Evolutionary conservation across 2,113 vertebrate species (phyloP), one percentile per base, ranked within the genome.

Genomic region (Puntigrus tetrazona): DNA sequence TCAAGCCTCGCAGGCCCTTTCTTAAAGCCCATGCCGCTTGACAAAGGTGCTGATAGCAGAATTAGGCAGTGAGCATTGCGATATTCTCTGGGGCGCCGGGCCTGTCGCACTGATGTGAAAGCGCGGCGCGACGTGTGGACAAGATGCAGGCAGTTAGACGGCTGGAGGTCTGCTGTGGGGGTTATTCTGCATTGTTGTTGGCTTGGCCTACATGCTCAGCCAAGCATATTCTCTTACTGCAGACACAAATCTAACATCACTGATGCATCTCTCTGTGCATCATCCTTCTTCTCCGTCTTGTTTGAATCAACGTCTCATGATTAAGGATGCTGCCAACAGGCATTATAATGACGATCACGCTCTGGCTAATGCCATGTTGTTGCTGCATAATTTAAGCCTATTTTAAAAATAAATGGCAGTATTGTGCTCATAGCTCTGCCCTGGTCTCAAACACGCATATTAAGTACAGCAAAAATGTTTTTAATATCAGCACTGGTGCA

Each of bases 151-250:
- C 41, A 63, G 90, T 89, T 88, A 45, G 31, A 38, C 8, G 65
- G 45, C 80, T 82, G 38, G 89, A 88, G 86, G 88, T 90, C 90
- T 91, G 91, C 92, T 91, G 90, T 91, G 92, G 92, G 93, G 92
- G 92, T 90, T 93, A 91, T 92, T 93, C 92, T 91, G 93, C 92
- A 92, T 94, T 94, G 93, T 94, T 93, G 94, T 93, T 92, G 89
- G 90, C 92, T 86, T 93, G 93, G 91, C 94, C 93, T 94, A 94
- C 92, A 94, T 94, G 93, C 91, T 93, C 91, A 93, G 29, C 92
- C 93, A 92, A 93, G 93, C 94, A 93, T 94, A 89, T 84, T 90
- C 88, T 90, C 78, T 90, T 90, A 92, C 91, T 90, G 92, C 90
- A 91, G 91, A 91, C 90, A 85, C 92, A 70, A 34, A 70, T 91